These are phyloP conservation scores for Pogonocichla stellata DNA, from an alignment of 2,113 vertebrate species.

Conservation along the genomic window DNA sequence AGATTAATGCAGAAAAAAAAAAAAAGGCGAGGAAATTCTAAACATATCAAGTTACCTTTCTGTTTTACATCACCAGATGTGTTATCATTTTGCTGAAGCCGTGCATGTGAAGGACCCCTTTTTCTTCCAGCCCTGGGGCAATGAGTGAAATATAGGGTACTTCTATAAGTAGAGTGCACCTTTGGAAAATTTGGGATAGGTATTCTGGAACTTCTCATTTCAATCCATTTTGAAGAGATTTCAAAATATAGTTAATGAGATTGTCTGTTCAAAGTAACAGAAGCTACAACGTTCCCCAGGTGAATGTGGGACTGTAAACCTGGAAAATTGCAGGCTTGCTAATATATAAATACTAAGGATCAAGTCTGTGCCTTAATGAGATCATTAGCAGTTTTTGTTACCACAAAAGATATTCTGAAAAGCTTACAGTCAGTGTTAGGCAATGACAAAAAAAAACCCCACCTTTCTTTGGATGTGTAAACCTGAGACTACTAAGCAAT, in stretches of 20 bases:
- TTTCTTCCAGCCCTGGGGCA: not conserved
- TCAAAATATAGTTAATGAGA: constrained; percentile 4
- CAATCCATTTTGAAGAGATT: not conserved
- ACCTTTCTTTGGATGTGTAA: not conserved
- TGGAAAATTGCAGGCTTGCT: not conserved
- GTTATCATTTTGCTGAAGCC: constrained; percentile 14
- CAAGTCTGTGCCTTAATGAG: not conserved
- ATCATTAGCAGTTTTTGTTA: not conserved
- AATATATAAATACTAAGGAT: not conserved
- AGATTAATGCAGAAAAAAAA: not conserved
- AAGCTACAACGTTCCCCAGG: not conserved
- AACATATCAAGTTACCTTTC: not conserved
- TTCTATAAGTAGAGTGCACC: not conserved
- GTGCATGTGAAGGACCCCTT: not conserved
- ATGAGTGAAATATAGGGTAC: not conserved
- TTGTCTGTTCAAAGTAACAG: not conserved
- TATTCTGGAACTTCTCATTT: constrained; percentile 21
- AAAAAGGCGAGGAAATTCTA: not conserved
- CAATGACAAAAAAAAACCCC: not conserved
- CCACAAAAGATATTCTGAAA: not conserved
- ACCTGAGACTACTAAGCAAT: not conserved
- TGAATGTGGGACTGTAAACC: not conserved
- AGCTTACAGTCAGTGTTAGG: not conserved
- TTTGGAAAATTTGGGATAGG: not conserved
- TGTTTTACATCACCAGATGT: constrained; percentile 17